Evolutionary conservation across 2,888 invertebrate genomes (phyloP), one percentile per base, ranked within the genome.

Genomic region (Agrochola macilenta): DNA sequence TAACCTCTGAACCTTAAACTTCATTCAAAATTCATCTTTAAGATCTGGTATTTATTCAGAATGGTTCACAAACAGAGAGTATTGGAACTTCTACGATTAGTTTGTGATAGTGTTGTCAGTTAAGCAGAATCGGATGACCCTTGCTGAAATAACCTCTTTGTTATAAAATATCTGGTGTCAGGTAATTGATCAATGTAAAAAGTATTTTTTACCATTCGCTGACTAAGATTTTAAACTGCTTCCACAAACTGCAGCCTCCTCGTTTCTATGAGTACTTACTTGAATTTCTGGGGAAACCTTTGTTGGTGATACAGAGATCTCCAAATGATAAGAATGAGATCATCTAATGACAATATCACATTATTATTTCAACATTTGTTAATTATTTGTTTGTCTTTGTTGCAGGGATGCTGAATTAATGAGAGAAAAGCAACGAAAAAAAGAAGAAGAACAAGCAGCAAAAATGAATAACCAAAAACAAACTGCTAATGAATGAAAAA

Each of bases 321-420:
- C 17, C 8, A 4, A 39, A 26, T 78, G 14, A 39, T 39, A 14
- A 20, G 26, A 46, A 57, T 17, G 1, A 49, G 11, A 35, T 54
- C 7, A n/a, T 60, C 17, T 20, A 54, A 17, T 39, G 7, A n/a
- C 11, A 69, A 69, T 35, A 30, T 14, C 9, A 17, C 17, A 58
- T 49, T 46, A 43, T 35, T 58, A 0, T 58, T 58, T 43, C 2
- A 35, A 20, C 17, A 60, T 35, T 20, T 60, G 1, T 30, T 30
- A 26, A 8, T 14, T n/a, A 30, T 57, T 35, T 74, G 9, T 58
- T 9, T 58, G 30, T 78, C 26, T 87, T 89, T 83, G 77, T 96
- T 96, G 69, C 92, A 98, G 99, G 92, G 99, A 99, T 97, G 99
- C 99, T 39, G 98, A 99, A 92, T 89, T 98, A 91, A 98, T 99